Base-by-base conservation (phyloP, 2,888 invertebrate species). In the Furcula furcula region DNA sequence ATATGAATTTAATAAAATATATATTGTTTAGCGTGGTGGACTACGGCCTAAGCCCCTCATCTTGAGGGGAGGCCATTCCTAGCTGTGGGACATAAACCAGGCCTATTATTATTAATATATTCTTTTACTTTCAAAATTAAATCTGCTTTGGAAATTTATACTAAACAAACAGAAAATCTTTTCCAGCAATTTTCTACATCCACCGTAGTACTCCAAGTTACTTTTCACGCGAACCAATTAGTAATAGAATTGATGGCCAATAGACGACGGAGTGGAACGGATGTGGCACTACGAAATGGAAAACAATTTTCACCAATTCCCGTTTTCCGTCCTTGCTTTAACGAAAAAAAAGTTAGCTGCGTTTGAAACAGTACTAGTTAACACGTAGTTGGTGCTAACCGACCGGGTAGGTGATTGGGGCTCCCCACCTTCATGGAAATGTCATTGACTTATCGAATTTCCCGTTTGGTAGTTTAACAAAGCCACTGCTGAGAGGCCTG, bases 141-240 rank as follows among this genome's bases (percentile, higher is more conserved):
- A 1, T 10, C 2, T 10, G 2, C 10, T 10, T 3, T 10, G 9
- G 0, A 21, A 10, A 21, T 10, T 3, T 21, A 4, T 16, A 16
- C 3, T 16, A 10, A 21, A 21, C 4, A 21, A 10, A 2, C 9
- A 13, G 13, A 7, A 13, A 3, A 1, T 25, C 2, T 7, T 7
- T 46, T 64, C 59, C 20, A 59, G 39, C 4, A 13, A 3, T 0
- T 6, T 3, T 36, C 5, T 38, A 38, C 11, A 31, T 48, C 42
- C 11, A 14, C 7, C 36, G 26, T 39, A 43, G 44, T 34, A 36
- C 37, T 60, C 46, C 39, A 64, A 56, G 69, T 62, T 55, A 55
- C 60, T 50, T 60, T 68, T 60, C 58, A 54, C 56, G 52, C 62
- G 59, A 71, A 70, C 70, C 80, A 82, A 81, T 82, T 81, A 81